Evolutionary conservation across 2,113 vertebrate genomes (phyloP).

Genomic region (Rissa tridactyla): DNA sequence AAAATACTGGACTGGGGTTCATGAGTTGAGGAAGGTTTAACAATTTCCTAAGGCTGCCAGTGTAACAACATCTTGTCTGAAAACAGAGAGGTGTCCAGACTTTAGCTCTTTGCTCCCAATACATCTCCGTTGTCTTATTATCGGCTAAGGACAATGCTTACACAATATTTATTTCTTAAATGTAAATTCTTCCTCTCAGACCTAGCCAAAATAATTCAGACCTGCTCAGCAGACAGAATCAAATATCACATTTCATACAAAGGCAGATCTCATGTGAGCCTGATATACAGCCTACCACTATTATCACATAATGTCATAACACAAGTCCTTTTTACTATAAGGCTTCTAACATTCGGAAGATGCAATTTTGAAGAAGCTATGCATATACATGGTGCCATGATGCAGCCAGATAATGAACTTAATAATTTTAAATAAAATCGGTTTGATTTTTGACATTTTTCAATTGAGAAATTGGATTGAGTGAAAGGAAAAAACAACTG

Average conservation of each 20-base stretch:
- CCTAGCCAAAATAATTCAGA: background rate
- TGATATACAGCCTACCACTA: background rate
- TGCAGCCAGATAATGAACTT: background rate
- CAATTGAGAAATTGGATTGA: background rate
- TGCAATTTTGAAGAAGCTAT: background rate
- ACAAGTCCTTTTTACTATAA: background rate
- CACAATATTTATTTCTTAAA: background rate
- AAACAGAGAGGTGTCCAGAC: background rate
- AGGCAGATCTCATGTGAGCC: background rate
- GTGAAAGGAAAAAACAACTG: background rate
- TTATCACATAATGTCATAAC: background rate
- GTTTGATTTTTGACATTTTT: background rate
- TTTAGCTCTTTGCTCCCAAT: background rate
- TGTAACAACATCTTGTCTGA: background rate
- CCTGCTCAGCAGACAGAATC: background rate
- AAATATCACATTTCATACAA: background rate
- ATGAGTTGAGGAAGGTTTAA: background rate
- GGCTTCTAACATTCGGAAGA: background rate
- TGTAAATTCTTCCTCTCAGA: background rate
- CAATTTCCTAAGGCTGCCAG: background rate
- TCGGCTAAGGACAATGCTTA: accelerated
- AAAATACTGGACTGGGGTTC: background rate
- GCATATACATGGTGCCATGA: background rate
- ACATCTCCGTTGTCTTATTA: background rate
- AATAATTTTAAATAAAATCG: background rate